phyloP scores from a whole-genome alignment of 2,797 vertebrate genomes.

The Geotrypetes seraphini region DNA sequence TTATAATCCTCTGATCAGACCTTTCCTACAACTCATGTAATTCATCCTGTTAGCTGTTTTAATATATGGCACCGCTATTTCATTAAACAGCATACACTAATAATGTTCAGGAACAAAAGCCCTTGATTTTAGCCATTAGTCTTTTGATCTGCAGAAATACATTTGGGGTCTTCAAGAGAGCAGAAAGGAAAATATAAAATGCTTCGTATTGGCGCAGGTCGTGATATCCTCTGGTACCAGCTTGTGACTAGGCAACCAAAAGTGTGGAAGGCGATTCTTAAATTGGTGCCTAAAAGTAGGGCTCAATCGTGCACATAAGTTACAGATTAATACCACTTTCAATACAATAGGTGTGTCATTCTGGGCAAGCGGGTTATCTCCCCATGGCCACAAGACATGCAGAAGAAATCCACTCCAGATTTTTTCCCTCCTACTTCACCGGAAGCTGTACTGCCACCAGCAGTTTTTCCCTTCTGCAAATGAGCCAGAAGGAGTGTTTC shows the following conservation, averaged over 20 bases:
- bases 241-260: background rate
- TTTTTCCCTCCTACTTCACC: too few relatives aligned
- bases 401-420: too few relatives aligned
- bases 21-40: conserved; percentile 56
- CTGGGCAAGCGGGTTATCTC: too few relatives aligned
- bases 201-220: conserved; percentile 37
- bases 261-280: too few relatives aligned
- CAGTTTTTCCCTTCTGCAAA: too few relatives aligned
- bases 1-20: conserved; percentile 54
- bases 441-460: too few relatives aligned
- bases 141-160: conserved; percentile 60
- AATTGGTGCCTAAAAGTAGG: too few relatives aligned
- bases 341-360: too few relatives aligned
- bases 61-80: conserved; percentile 59
- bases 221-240: conserved; percentile 51
- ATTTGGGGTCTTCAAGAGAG: conserved; percentile 64
- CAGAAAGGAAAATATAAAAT: conserved; percentile 60
- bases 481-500: too few relatives aligned
- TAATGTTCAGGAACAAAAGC: conserved; percentile 67
- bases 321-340: too few relatives aligned
- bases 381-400: too few relatives aligned
- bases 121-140: conserved; percentile 54
- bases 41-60: conserved; percentile 58
- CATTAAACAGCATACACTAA: conserved; percentile 70
- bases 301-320: too few relatives aligned